A percentile compares a stretch with the other conserved stretches of the same genome.
Conservation (phyloP, 1,140 invertebrate species). For the Brachionus paranguensis region DNA sequence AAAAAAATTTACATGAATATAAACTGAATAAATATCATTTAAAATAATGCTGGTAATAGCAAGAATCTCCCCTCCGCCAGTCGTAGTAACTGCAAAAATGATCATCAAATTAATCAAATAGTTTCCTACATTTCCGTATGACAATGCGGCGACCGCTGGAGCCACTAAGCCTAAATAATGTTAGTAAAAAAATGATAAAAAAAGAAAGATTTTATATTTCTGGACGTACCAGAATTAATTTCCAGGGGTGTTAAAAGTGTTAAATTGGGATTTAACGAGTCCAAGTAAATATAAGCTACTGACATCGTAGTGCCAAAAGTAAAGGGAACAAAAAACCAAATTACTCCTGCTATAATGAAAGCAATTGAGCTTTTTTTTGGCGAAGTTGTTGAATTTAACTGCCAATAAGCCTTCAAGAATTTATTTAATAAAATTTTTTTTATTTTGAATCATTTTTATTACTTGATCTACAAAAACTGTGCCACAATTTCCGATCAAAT, state of each 20-base stretch:
- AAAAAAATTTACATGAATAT: slow-evolving; percentile 48
- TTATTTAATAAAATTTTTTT: slow-evolving; percentile 44
- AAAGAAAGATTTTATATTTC: not conserved
- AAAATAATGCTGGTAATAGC: slow-evolving; percentile 56
- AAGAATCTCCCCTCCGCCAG: slow-evolving; percentile 55
- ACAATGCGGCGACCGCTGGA: slow-evolving; percentile 49
- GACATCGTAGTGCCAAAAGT: slow-evolving; percentile 54
- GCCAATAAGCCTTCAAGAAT: slow-evolving; percentile 42
- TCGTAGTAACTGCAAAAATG: slow-evolving; percentile 55
- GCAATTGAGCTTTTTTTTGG: slow-evolving; percentile 49
- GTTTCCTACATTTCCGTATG: slow-evolving; percentile 50
- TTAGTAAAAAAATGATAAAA: not conserved
- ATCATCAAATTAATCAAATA: slow-evolving; percentile 51
- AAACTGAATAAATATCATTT: slow-evolving; percentile 55
- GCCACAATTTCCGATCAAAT: slow-evolving; percentile 54
- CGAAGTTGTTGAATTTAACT: slow-evolving; percentile 21
- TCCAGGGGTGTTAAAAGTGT: slow-evolving; percentile 44
- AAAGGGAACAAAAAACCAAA: slow-evolving; percentile 57
- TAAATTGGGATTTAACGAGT: slow-evolving; percentile 44
- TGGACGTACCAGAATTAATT: slow-evolving; percentile 46
- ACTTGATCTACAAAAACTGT: slow-evolving; percentile 57
- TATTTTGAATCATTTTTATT: slow-evolving; percentile 47
- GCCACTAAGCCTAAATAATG: slow-evolving; percentile 49
- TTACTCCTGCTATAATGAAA: slow-evolving; percentile 52
- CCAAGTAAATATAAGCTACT: slow-evolving; percentile 51